phyloP scores from a whole-genome alignment of 2,797 vertebrate genomes.

The Melanotaenia nigrans region DNA sequence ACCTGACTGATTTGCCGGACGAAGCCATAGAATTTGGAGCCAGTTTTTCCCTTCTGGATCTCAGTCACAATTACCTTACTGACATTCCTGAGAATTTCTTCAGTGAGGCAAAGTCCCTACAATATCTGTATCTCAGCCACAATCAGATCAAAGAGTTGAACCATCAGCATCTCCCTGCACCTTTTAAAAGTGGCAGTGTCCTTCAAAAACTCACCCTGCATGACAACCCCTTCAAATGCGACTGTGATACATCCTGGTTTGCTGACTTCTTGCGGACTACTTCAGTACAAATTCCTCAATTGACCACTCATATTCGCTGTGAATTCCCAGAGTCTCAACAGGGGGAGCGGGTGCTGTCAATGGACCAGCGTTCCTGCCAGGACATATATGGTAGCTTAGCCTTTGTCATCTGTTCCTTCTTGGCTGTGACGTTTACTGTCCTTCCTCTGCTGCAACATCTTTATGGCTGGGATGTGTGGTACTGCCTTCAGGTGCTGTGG shows the following conservation, averaged over 20 bases:
- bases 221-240: constrained; percentile 85
- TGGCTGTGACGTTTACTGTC: constrained; percentile 69
- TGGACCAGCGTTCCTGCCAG: constrained; percentile 87
- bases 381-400: constrained; percentile 83
- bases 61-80: constrained; percentile 82
- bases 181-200: constrained; percentile 59
- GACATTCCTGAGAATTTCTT: constrained; percentile 82
- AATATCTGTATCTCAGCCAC: constrained; percentile 74
- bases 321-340: constrained; percentile 82
- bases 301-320: constrained; percentile 80
- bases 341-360: constrained; percentile 73
- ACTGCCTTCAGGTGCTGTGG: constrained; percentile 84
- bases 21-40: constrained; percentile 60
- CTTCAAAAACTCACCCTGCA: constrained; percentile 81
- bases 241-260: constrained; percentile 84
- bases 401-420: constrained; percentile 76
- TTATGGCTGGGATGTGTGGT: constrained; percentile 91
- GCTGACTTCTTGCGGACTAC: constrained; percentile 82
- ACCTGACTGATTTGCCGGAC: constrained; percentile 65
- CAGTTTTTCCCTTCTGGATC: constrained; percentile 77
- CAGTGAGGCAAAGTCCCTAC: constrained; percentile 48
- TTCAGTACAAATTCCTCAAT: constrained; percentile 72
- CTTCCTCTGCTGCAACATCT: constrained; percentile 85
- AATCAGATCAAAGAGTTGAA: constrained; percentile 82
- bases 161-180: constrained; percentile 65